Conservation (phyloP, 2,888 invertebrate genomes). For the Cataglyphis altisquamis region DNA sequence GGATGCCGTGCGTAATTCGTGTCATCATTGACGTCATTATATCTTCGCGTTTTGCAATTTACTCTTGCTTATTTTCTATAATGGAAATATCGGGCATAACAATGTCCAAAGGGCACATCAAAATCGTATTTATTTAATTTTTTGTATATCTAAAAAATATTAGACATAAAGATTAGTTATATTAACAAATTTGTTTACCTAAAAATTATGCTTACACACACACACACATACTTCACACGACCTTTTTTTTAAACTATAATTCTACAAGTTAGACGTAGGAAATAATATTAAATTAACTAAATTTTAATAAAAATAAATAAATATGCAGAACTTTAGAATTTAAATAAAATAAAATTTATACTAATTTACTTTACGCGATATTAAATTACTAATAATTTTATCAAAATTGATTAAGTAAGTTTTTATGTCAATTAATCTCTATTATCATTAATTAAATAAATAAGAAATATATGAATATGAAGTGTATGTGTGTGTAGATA, state of each 20-base stretch:
- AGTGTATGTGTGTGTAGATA: not conserved
- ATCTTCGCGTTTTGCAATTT: slow-evolving; percentile 6
- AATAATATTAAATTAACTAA: not conserved
- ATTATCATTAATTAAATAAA: not conserved
- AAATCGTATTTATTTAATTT: not conserved
- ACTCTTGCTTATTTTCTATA: not conserved
- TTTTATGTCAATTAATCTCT: not conserved
- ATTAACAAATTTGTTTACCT: not conserved
- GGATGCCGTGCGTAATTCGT: slow-evolving; percentile 63
- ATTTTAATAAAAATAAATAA: not conserved
- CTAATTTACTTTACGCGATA: not conserved
- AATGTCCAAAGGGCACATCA: not conserved
- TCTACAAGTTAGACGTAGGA: not conserved
- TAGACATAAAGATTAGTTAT: not conserved
- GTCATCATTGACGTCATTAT: slow-evolving; percentile 48
- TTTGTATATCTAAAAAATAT: not conserved
- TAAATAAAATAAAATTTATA: not conserved
- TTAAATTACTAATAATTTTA: not conserved
- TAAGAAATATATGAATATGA: not conserved
- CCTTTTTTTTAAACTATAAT: not conserved
- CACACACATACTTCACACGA: no score
- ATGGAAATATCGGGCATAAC: not conserved
- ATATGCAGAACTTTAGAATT: not conserved
- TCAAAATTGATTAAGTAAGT: not conserved
- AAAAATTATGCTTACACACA: no score